phyloP scores from a whole-genome alignment of 92 coral and sea anemone species.

The Chrysogorgia sp. region DNA sequence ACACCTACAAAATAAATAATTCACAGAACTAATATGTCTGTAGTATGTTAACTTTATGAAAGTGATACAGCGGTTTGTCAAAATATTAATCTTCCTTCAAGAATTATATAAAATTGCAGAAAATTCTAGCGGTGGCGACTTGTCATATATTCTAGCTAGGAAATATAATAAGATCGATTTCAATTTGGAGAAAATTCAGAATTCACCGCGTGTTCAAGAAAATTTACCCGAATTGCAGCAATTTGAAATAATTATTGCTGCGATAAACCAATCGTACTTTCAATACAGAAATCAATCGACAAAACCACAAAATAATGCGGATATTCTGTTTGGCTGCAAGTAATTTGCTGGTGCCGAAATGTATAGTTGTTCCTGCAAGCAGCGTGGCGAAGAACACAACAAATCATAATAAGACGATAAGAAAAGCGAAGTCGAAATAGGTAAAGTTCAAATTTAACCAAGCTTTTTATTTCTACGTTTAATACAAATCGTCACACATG shows the following conservation, averaged over 20 bases:
- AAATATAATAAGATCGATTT: too few relatives aligned
- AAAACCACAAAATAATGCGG: conserved; percentile 33
- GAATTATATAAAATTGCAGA: too few relatives aligned
- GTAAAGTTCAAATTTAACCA: not conserved
- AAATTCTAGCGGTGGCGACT: too few relatives aligned
- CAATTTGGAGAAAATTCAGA: too few relatives aligned
- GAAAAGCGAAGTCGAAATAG: not conserved
- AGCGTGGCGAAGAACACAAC: conserved; percentile 1
- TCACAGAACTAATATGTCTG: not conserved
- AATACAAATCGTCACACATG: too few relatives aligned
- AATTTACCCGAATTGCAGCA: not conserved
- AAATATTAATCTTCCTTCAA: too few relatives aligned
- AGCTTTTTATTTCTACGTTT: not conserved
- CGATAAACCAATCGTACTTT: conserved; percentile 19
- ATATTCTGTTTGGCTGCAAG: conserved; percentile 15
- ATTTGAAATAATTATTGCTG: not conserved
- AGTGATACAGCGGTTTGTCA: not conserved
- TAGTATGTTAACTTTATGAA: not conserved
- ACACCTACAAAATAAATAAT: not conserved
- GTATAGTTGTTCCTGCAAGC: not conserved
- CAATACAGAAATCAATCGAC: conserved; percentile 7
- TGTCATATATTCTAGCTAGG: too few relatives aligned
- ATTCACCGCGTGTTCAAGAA: not conserved
- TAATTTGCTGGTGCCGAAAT: not conserved
- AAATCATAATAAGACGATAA: too few relatives aligned